Conservation (phyloP, 92 coral and sea anemone genomes). For the Epizoanthus ramosus region DNA sequence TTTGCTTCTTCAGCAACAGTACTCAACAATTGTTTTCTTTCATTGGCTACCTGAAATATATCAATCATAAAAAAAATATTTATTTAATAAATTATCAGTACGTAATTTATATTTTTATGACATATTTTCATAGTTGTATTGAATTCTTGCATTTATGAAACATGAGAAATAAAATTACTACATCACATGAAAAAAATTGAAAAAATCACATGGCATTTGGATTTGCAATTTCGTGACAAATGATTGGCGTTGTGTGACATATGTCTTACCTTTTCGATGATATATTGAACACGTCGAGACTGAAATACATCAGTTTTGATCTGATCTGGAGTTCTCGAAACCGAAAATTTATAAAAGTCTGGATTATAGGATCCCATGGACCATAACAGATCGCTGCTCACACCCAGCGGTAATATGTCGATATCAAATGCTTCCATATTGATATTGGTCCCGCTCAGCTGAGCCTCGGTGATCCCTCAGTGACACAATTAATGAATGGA, state of each 20-base stretch:
- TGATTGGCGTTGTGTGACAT: neutral
- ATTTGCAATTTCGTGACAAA: neutral
- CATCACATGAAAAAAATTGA: too few species aligned
- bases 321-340: constrained; percentile 63
- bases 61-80: too few species aligned
- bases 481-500: neutral
- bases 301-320: constrained; percentile 72
- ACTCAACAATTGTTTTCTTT: constrained; percentile 60
- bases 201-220: too few species aligned
- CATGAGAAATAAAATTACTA: too few species aligned
- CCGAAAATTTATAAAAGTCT: constrained; percentile 70
- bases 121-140: too few species aligned
- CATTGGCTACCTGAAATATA: constrained; percentile 75
- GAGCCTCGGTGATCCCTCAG: too few species aligned
- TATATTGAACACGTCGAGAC: constrained; percentile 79
- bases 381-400: constrained; percentile 74
- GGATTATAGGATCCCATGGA: constrained; percentile 71
- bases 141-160: too few species aligned
- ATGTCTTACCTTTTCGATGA: constrained; percentile 70
- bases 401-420: constrained; percentile 64
- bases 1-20: constrained; percentile 76
- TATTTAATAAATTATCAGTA: too few species aligned
- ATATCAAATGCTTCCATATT: constrained; percentile 76
- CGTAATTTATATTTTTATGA: too few species aligned
- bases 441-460: neutral